A percentile compares a stretch with the other conserved stretches of the same genome.
These are phyloP conservation scores for Phoronis australis DNA, from an alignment of 2,888 invertebrate species.

Conservation along the genomic window DNA sequence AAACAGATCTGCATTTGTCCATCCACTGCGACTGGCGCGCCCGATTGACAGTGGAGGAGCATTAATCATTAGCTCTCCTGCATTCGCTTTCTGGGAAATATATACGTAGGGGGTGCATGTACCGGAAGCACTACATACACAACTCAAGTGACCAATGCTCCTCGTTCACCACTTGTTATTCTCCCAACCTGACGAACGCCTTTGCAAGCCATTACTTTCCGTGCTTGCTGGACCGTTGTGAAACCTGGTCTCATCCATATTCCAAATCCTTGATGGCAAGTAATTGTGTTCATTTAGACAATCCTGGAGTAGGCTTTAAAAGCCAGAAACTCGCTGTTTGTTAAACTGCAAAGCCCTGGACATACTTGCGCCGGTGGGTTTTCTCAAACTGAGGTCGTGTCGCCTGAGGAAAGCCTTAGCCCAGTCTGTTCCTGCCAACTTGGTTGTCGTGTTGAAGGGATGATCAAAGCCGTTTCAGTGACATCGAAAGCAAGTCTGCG, in stretches of 20 bases:
- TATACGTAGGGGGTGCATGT: conserved; percentile 20
- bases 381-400: conserved; percentile 9
- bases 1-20: conserved; percentile 26
- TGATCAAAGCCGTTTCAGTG: conserved; percentile 14
- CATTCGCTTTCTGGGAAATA: conserved; percentile 38
- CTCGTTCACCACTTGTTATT: neutral
- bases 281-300: conserved; percentile 1
- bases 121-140: conserved; percentile 19
- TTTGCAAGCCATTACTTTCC: conserved; percentile 12
- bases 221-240: conserved; percentile 14
- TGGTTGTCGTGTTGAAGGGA: conserved; percentile 10
- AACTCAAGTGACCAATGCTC: conserved; percentile 15
- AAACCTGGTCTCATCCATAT: conserved; percentile 16
- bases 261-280: conserved; percentile 8
- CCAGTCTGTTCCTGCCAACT: neutral
- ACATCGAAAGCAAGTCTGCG: conserved; percentile 14
- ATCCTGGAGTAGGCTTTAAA: conserved; percentile 9
- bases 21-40: conserved; percentile 29
- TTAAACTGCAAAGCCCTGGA: conserved; percentile 17
- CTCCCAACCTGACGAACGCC: conserved; percentile 1
- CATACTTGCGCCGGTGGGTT: conserved; percentile 13
- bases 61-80: conserved; percentile 29
- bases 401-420: conserved; percentile 10
- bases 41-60: conserved; percentile 35
- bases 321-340: conserved; percentile 8